phyloP scores from a whole-genome alignment of 1,140 invertebrate genomes.

The Lepidurus packardi region DNA sequence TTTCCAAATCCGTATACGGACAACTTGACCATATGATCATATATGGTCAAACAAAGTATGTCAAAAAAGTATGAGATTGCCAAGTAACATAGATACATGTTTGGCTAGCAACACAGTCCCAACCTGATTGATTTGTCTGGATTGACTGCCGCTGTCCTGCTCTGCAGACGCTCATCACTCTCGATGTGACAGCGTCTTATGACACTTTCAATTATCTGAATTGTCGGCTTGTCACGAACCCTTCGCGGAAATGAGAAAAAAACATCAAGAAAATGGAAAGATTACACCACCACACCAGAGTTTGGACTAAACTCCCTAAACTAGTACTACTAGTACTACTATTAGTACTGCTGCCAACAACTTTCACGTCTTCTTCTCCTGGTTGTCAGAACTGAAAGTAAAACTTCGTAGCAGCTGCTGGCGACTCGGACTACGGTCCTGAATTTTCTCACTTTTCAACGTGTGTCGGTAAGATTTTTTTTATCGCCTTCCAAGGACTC shows the following conservation, averaged over 20 bases:
- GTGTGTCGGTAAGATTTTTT: neutral
- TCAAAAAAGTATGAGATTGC: neutral
- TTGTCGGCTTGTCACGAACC: neutral
- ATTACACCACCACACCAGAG: neutral
- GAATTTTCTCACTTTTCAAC: neutral
- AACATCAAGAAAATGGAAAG: neutral
- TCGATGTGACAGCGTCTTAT: neutral
- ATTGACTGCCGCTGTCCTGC: neutral
- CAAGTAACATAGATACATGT: neutral
- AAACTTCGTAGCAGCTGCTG: neutral
- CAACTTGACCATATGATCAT: neutral
- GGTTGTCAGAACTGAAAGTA: neutral
- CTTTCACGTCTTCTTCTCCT: neutral
- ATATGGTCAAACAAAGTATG: constrained; percentile 17
- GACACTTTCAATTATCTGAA: neutral
- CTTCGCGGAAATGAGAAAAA: neutral
- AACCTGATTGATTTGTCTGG: neutral
- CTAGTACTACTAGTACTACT: neutral
- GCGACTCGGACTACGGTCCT: neutral
- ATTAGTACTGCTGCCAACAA: neutral
- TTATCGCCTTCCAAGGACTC: neutral
- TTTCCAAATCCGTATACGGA: too few species aligned
- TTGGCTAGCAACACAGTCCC: too few species aligned
- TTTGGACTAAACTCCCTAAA: neutral
- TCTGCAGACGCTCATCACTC: neutral